Percentiles rank a stretch among this genome's conserved stretches.
Conservation (phyloP, 1,140 invertebrate genomes). For the Scaptomyza montana region DNA sequence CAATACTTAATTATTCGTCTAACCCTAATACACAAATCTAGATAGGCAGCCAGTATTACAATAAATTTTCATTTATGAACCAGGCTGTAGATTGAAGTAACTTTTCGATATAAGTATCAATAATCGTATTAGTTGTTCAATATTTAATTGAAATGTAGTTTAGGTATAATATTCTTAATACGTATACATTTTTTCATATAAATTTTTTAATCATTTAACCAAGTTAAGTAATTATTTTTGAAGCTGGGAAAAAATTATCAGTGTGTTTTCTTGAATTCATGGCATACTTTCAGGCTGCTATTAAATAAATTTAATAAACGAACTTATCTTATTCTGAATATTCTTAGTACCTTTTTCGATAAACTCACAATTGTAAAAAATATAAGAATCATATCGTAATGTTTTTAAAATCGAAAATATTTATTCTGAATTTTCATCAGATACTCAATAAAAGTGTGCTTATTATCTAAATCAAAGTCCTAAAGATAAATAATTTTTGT, state of each 20-base stretch:
- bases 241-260: too few species aligned
- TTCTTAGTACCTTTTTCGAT: too few species aligned
- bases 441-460: conserved; percentile 53
- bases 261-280: background rate
- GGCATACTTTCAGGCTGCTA: conserved; percentile 17
- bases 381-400: too few species aligned
- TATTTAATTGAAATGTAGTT: too few species aligned
- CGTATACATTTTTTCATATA: too few species aligned
- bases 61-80: background rate
- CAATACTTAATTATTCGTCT: background rate
- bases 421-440: conserved; percentile 73
- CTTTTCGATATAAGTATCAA: background rate
- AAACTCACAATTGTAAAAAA: too few species aligned
- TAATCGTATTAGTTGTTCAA: too few species aligned
- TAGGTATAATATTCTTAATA: too few species aligned
- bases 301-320: too few species aligned
- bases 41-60: background rate
- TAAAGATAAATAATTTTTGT: conserved; percentile 64
- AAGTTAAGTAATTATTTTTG: too few species aligned
- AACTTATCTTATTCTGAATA: too few species aligned
- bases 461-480: conserved; percentile 51
- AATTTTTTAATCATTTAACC: too few species aligned
- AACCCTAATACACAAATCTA: background rate
- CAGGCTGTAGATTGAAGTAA: background rate
- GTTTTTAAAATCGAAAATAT: conserved; percentile 53